Percentiles rank a stretch among this genome's conserved stretches.
These are phyloP conservation scores for Clunio marinus DNA, from an alignment of 2,888 invertebrate genomes.

Conservation along the genomic window DNA sequence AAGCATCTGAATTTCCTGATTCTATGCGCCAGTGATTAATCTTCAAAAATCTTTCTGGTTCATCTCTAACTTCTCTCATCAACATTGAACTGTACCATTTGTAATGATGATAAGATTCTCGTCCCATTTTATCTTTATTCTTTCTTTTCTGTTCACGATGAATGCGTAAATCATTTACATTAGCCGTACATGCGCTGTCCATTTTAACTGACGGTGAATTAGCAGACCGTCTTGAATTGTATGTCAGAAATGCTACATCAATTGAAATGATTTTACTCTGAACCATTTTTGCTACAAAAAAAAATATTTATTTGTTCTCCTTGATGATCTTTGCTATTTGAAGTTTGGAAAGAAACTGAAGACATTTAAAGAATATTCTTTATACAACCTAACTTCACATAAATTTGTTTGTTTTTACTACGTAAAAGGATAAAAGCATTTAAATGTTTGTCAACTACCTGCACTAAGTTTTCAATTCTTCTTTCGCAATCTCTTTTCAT, in stretches of 20 bases:
- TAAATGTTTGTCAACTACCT: slow-evolving; percentile 5
- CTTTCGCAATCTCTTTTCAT: not conserved
- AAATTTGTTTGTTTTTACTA: slow-evolving; percentile 35
- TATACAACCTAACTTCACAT: not conserved
- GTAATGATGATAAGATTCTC: slow-evolving; percentile 4
- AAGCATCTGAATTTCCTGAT: slow-evolving; percentile 37
- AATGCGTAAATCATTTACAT: not conserved
- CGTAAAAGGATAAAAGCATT: slow-evolving; percentile 12
- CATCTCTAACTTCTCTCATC: slow-evolving; percentile 2
- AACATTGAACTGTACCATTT: slow-evolving; percentile 38
- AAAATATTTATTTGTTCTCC: not conserved
- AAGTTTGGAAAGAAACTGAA: slow-evolving; percentile 11
- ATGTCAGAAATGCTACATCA: slow-evolving; percentile 36
- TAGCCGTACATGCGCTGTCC: slow-evolving; percentile 22
- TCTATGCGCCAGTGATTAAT: slow-evolving; percentile 39
- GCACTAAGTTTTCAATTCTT: too few relatives aligned
- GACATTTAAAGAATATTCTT: slow-evolving; percentile 6
- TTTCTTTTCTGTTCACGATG: slow-evolving; percentile 23
- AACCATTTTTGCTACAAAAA: slow-evolving; percentile 21
- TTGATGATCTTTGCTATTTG: not conserved
- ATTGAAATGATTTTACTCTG: slow-evolving; percentile 20
- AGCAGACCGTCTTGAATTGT: slow-evolving; percentile 26
- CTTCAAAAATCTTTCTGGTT: not conserved
- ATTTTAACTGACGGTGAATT: slow-evolving; percentile 31
- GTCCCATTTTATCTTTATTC: slow-evolving; percentile 30